Evolutionary conservation across 2,797 vertebrate genomes (phyloP), one percentile per base, ranked within the genome.

Genomic region (Tragelaphus eurycerus): DNA sequence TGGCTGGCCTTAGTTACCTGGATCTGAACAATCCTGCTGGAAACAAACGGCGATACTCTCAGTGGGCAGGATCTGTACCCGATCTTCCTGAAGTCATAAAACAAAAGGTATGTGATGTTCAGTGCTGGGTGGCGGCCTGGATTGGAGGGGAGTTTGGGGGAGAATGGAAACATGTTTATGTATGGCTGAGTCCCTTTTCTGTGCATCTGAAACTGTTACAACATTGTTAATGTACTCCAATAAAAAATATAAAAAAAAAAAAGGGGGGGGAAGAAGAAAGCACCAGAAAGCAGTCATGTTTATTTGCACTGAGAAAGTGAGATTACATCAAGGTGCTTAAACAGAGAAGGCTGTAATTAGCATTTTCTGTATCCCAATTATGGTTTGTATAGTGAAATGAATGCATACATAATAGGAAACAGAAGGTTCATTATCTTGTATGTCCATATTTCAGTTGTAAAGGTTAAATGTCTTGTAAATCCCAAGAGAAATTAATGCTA

Each of bases 41-140:
- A 6, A 99, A 99, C 86, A 98, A 98, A 94, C 89, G 97, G 19
- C 97, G 97, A 23, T 99, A 99, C 23, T 98, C 99, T 21, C 96
- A 92, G 87, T 99, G 99, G 99, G 99, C 99, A 1, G 98, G 98
- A 2, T 99, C 99, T 19, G 99, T 99, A 93, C 99, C 99, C 97
- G 97, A 99, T 88, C 98, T 99, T 96, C 99, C 99, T 43, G 96
- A 94, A 31, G 96, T 99, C 94, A 99, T 99, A 95, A 99, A 99
- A 94, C 98, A 99, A 97, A 99, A 99, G 99, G 99, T 99, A 98
- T 67, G 98, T 90, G 38, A 38, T 9, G 17, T 25, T 79, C 50
- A 92, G 38, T 14, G 38, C 38, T 46, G 4, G 43, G 7, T 46
- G 38, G 38, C 0, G 1, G 38, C 21, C 71, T 76, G 71, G 38